Base-by-base conservation (phyloP, 2,113 vertebrate species). In the Bettongia penicillata region DNA sequence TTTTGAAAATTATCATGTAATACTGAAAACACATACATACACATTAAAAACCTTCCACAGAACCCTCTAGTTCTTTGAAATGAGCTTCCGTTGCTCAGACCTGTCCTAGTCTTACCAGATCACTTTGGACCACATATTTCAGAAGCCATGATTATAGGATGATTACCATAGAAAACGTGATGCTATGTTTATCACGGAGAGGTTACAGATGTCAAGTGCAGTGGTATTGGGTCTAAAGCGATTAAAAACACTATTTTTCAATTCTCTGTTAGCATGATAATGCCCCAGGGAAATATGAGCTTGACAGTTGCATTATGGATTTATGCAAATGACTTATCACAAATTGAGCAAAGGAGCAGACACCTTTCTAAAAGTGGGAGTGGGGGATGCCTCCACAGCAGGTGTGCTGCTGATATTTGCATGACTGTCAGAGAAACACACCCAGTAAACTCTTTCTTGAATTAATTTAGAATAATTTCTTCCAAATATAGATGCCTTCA, bases 321-420 rank as follows among this genome's bases (percentile, higher is more conserved):
- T 98, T 97, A 98, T 98, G 96, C 91, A 98, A 98, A 98, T 97
- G 93, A 92, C 94, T 97, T 97, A 97, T 94, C 94, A 97, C n/a
- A 95, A 97, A 97, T 26, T 97, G 96, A 91, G 90, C 94, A 94
- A 93, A 97, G 95, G 92, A 95, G 11, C 90, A 95, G 53, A 93
- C 52, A 97, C 53, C 31, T 96, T 94, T 97, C 92, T 97, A 96
- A 37, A 94, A 93, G 90, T 24, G 47, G 93, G 96, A 97, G 93
- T 28, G 50, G 37, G 61, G 68, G 19, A 84, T 43, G 68, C 68
- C 95, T 97, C 96, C 94, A 77, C 93, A 96, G 90, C 91, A 94
- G 94, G 89, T 95, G 55, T 91, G 91, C 89, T 94, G 93, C 57
- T 94, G 95, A 95, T 96, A 93, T 26, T 94, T 95, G 93, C 28